These are phyloP conservation scores for Sminthurides bifidus DNA, from an alignment of 1,140 invertebrate species.

Conservation along the genomic window DNA sequence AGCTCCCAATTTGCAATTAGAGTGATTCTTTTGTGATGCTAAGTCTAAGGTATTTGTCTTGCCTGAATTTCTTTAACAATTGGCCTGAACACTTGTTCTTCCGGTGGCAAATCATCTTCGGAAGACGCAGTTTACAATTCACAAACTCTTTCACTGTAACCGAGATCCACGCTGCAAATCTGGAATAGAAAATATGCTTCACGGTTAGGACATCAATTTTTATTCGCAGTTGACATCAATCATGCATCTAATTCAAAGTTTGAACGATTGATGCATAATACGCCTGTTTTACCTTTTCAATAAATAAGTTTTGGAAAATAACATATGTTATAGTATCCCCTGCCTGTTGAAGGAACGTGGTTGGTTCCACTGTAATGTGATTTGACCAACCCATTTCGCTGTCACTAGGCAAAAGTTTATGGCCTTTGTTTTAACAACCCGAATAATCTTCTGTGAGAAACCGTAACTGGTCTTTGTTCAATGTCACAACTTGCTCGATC, in stretches of 20 bases:
- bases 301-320: slow-evolving; percentile 31
- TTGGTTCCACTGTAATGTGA: slow-evolving; percentile 27
- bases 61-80: slow-evolving; percentile 28
- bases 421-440: too few relatives aligned
- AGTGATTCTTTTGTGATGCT: not conserved
- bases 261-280: not conserved
- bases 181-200: not conserved
- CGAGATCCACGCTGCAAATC: slow-evolving; percentile 21
- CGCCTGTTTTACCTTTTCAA: slow-evolving; percentile 25
- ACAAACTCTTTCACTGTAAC: slow-evolving; percentile 15
- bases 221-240: not conserved
- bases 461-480: too few relatives aligned
- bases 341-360: slow-evolving; percentile 30
- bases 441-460: too few relatives aligned
- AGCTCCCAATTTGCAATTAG: not conserved
- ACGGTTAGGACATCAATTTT: not conserved
- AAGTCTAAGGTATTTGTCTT: not conserved
- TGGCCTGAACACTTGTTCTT: slow-evolving; percentile 10
- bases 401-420: too few relatives aligned
- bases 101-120: slow-evolving; percentile 4
- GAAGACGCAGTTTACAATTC: slow-evolving; percentile 8
- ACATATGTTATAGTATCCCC: slow-evolving; percentile 31
- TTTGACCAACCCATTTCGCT: slow-evolving; percentile 16
- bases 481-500: too few relatives aligned
- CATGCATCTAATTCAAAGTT: not conserved